phyloP scores from a whole-genome alignment of 2,113 vertebrate genomes.

The Campylomormyrus numenius region DNA sequence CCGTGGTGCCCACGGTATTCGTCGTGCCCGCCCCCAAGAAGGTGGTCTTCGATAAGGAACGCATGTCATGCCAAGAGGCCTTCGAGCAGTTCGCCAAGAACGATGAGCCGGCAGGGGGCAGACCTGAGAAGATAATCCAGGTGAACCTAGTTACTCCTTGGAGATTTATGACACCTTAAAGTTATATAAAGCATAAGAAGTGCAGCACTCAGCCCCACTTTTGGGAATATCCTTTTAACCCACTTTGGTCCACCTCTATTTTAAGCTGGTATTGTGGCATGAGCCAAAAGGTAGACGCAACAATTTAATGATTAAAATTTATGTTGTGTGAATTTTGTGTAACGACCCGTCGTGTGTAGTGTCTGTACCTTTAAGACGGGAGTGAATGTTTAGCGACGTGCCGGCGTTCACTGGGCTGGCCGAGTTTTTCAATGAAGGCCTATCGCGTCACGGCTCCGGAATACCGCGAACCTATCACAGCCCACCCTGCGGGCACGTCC shows the following conservation, averaged over 20 bases:
- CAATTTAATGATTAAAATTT: no score
- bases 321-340: no score
- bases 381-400: not conserved
- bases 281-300: no score
- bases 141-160: slow-evolving; percentile 18
- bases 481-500: not conserved
- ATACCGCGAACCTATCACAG: not conserved
- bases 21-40: slow-evolving; percentile 57
- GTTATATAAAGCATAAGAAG: not conserved
- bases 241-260: not conserved
- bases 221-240: not conserved
- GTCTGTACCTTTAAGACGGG: not conserved
- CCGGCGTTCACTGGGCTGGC: not conserved
- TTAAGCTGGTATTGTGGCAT: not conserved
- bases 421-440: not conserved
- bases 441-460: not conserved
- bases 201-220: not conserved
- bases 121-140: slow-evolving; percentile 33
- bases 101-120: slow-evolving; percentile 19
- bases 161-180: not conserved
- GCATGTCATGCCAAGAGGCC: slow-evolving; percentile 66
- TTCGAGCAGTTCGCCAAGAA: slow-evolving; percentile 67
- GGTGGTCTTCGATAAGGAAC: slow-evolving; percentile 43
- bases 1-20: slow-evolving; percentile 66
- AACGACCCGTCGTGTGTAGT: not conserved